Base-by-base conservation (phyloP, 2,888 invertebrate species). In the Timandra comae region DNA sequence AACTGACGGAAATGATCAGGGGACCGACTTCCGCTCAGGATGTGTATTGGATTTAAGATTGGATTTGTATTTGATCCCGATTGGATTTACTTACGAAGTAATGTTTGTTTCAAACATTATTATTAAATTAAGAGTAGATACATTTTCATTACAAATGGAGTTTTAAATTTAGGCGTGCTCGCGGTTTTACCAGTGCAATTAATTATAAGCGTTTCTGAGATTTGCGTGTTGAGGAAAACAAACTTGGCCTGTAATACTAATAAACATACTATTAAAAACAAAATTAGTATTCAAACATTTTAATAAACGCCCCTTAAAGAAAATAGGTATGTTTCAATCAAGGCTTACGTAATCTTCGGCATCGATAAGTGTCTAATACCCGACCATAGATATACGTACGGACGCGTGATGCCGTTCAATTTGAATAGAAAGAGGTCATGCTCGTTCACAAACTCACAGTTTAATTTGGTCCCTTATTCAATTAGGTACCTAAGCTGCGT, bases 341-440 rank as follows among this genome's bases (percentile, higher is more conserved):
- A 56, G 55, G 38, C 29, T 30, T 32, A 27, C 52, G 48, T 65
- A 70, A 73, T 70, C 68, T 67, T 46, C 33, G 38, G 45, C 52
- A 61, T 67, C 61, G 65, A 69, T 63, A 59, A 68, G 56, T 61
- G 47, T 53, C 63, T 57, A 58, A 65, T 59, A 54, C 49, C 52
- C 52, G 49, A 50, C 16, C 16, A 59, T 59, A 63, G 70, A 62
- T 57, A 62, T 63, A 63, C 59, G 63, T 46, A 44, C 54, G 58
- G 63, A 63, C 63, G n/a, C 59, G 55, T 41, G 43, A 52, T 59
- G 62, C 62, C 68, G 58, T 64, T 53, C 61, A 76, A 81, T 81
- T 81, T 82, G 80, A 82, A 82, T 82, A 80, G 79, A 81, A 82
- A 82, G 77, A 80, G 81, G 80, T 75, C 73, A 74, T 70, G 66